Base-by-base conservation (phyloP, 2,888 invertebrate genomes). In the Cistogaster globosa region DNA sequence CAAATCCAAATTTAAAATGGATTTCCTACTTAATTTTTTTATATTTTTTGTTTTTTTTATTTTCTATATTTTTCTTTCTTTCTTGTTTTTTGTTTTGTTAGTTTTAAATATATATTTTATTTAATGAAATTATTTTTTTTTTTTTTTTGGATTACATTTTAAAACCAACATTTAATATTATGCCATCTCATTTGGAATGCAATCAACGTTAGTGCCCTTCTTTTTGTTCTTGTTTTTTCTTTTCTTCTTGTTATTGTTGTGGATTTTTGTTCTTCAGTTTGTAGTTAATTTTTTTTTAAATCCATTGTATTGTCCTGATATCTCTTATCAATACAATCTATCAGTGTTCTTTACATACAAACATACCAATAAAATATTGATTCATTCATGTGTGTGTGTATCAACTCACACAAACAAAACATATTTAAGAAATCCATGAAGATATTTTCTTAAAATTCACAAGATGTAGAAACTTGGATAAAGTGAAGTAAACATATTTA, bases 161-260 rank as follows among this genome's bases (percentile, higher is more conserved):
- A n/a, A 74, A 77, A 81, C 74, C 58, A 78, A 71, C 74, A 78
- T 78, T 78, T 82, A 60, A 78, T 60, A 82, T 82, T 82, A 78
- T 78, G 84, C 81, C 78, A 85, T 85, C 74, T 81, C 81, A 85
- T 85, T 85, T 81, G 36, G 78, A 74, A 85, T 85, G 84, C 84
- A 85, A 82, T 85, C 84, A 82, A 81, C 78, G 84, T 85, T 85
- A 78, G 82, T 82, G 84, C 84, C 74, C 84, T 82, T 81, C 78
- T 85, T 58, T 71, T 60, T 60, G 38, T 62, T 32, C 4, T 26
- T 2, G 1, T 26, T 26, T 26, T 26, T 26, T 26, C 4, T 26
- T 26, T 26, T 2, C 4, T 26, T 26, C 4, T 26, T 26, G 4
- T 4, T 26, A 26, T 57, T 72, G 71, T 58, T 60, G 60, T 48